Evolutionary conservation across 2,113 vertebrate species (phyloP).

Genomic region (Mormyrus iriodes): DNA sequence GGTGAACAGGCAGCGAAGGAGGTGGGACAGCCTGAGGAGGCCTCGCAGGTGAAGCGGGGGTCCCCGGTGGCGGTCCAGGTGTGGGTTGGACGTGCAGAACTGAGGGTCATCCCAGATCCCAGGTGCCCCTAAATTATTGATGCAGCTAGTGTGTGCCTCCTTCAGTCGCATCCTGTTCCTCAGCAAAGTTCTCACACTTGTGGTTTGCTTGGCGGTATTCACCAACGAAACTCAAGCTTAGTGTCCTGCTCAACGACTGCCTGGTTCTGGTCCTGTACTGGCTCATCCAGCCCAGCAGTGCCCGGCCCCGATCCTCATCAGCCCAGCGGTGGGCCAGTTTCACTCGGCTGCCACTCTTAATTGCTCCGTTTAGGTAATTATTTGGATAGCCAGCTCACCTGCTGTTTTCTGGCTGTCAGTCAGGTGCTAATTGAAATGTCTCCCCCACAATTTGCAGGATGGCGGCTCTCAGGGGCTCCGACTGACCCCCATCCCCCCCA

Average conservation of each 20-base stretch:
- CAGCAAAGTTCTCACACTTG: neutral
- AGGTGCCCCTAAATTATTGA: neutral
- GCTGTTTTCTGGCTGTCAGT: neutral
- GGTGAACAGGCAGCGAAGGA: neutral
- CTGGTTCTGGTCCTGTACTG: neutral
- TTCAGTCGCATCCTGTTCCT: neutral
- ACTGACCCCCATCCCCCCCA: neutral
- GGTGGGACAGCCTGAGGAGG: neutral
- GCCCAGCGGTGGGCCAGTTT: neutral
- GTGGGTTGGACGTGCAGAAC: neutral
- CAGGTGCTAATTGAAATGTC: constrained; percentile 1
- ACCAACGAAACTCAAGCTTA: neutral
- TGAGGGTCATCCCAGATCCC: neutral
- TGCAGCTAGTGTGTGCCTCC: neutral
- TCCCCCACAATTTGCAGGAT: neutral
- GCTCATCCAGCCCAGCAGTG: neutral
- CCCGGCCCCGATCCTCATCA: neutral
- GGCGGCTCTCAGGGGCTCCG: neutral
- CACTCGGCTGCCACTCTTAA: neutral
- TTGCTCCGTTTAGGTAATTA: neutral
- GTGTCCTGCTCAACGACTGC: neutral
- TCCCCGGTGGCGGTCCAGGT: neutral
- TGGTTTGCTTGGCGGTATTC: neutral
- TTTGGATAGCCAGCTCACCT: constrained; percentile 2
- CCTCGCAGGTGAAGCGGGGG: neutral